phyloP scores from a whole-genome alignment of 2,888 invertebrate genomes.

The Cyaniris semiargus region DNA sequence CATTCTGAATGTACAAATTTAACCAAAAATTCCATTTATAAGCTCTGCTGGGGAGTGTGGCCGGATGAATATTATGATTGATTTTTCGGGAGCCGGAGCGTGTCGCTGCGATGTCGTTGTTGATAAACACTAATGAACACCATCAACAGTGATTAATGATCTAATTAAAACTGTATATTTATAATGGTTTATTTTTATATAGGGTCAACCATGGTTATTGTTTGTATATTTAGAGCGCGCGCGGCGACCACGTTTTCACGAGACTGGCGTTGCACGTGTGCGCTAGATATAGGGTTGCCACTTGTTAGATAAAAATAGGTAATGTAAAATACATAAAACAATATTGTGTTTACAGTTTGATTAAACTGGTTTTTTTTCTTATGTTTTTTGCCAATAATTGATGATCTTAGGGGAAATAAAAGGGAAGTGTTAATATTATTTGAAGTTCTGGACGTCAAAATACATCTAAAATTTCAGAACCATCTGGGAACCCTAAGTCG shows the following conservation, averaged over 20 bases:
- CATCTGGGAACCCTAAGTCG: constrained; percentile 20
- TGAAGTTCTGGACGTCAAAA: neutral
- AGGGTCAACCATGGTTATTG: constrained; percentile 1
- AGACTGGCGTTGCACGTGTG: constrained; percentile 37
- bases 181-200: neutral
- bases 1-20: neutral
- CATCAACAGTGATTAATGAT: neutral
- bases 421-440: no score
- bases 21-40: neutral
- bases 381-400: no score
- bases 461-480: neutral
- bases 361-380: no score
- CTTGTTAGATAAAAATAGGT: neutral
- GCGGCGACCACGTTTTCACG: constrained; percentile 34
- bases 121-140: neutral
- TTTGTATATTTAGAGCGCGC: constrained; percentile 17
- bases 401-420: no score
- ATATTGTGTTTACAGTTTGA: no score
- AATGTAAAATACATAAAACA: neutral
- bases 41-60: neutral
- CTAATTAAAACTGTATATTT: neutral
- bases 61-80: neutral
- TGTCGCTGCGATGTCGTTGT: neutral
- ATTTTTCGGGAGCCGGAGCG: neutral
- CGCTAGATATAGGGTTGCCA: constrained; percentile 19